Percentiles rank a stretch among this genome's conserved stretches.
These are phyloP conservation scores for Chiroxiphia lanceolata DNA, from an alignment of 2,797 vertebrate species.

Conservation along the genomic window DNA sequence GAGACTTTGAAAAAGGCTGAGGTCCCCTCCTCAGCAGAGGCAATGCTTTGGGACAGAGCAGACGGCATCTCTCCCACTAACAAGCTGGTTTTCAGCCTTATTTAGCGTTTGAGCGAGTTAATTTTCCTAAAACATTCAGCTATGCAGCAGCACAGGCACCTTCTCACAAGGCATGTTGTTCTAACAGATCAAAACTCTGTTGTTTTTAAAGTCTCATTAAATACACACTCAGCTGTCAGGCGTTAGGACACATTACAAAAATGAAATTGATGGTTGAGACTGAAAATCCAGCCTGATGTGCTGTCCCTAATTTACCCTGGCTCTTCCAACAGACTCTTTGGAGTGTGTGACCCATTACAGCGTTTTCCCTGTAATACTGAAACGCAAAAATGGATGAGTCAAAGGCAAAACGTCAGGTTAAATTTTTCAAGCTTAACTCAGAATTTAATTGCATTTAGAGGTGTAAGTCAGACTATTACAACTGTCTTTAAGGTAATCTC, in stretches of 20 bases:
- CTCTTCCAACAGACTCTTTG: not conserved
- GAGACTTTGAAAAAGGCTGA: not conserved
- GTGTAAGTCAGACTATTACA: slow-evolving; percentile 32
- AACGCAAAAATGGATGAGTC: not conserved
- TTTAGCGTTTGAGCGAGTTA: not conserved
- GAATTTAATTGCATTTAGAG: slow-evolving; percentile 60
- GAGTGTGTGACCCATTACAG: not conserved
- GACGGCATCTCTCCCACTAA: not conserved
- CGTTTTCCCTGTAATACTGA: rapidly evolving
- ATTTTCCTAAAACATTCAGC: not conserved
- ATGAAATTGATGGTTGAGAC: not conserved
- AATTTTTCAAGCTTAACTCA: slow-evolving; percentile 42
- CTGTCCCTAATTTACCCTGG: not conserved
- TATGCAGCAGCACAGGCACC: not conserved
- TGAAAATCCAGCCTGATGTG: not conserved
- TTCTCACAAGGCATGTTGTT: not conserved
- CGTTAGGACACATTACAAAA: not conserved
- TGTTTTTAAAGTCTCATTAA: slow-evolving; percentile 28
- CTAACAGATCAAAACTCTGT: not conserved
- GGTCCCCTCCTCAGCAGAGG: not conserved
- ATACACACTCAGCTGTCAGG: slow-evolving; percentile 24
- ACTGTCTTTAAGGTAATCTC: slow-evolving; percentile 17
- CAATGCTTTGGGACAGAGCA: not conserved
- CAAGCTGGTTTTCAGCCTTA: not conserved
- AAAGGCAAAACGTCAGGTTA: slow-evolving; percentile 34